A percentile compares a stretch with the other conserved stretches of the same genome.
Evolutionary conservation across 92 coral and sea anemone genomes (phyloP).

Genomic region (Porites cylindrica): DNA sequence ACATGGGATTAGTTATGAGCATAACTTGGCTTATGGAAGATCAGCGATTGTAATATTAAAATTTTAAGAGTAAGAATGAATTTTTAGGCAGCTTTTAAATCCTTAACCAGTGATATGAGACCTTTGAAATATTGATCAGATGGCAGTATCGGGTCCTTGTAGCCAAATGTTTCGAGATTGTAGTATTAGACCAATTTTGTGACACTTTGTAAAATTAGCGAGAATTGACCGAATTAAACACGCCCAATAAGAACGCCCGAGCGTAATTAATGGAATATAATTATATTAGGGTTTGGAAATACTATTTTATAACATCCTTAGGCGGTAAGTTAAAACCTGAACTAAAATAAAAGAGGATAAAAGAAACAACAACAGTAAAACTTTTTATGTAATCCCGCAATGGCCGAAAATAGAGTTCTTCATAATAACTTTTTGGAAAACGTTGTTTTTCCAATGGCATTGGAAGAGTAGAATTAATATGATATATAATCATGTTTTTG

Average conservation of each 20-base stretch:
- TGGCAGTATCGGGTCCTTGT: constrained; percentile 10
- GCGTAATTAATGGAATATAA: constrained; percentile 19
- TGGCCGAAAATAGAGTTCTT: no score
- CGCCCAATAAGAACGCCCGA: constrained; percentile 22
- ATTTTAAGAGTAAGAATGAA: not conserved
- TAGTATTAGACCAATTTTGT: constrained; percentile 44
- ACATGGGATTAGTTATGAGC: constrained; percentile 12
- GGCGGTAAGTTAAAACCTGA: constrained; percentile 8
- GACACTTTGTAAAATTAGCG: constrained; percentile 35
- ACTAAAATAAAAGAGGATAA: not conserved
- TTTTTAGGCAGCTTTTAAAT: not conserved
- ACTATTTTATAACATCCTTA: not conserved
- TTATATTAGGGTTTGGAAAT: constrained; percentile 25
- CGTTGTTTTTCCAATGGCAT: not conserved
- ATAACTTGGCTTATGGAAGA: not conserved
- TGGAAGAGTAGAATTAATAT: not conserved
- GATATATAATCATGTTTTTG: not conserved
- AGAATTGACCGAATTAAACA: constrained; percentile 25
- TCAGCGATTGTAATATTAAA: not conserved
- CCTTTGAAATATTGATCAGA: constrained; percentile 32
- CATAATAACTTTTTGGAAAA: not conserved
- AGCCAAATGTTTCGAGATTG: constrained; percentile 33
- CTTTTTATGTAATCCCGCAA: no score
- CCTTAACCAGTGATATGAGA: constrained; percentile 11
- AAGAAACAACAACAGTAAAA: not conserved